Conservation (phyloP, 1,140 invertebrate genomes). For the Eriocheir sinensis region DNA sequence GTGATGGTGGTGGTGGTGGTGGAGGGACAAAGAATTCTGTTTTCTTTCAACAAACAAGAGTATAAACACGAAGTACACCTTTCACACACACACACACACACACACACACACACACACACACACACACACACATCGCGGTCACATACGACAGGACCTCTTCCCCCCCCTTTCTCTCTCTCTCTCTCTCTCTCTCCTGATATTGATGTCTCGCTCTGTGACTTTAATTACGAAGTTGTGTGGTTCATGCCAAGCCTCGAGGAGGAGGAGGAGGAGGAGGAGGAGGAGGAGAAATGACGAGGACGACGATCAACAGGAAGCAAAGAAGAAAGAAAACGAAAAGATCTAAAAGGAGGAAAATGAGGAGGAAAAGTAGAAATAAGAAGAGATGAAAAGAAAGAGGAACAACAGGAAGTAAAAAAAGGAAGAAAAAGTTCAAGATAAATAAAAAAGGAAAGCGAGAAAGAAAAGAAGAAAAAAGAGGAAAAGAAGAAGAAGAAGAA, state of each 20-base stretch:
- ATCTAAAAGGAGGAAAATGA: too few species aligned
- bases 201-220: not conserved
- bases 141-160: not conserved
- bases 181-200: not conserved
- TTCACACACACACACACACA: too few species aligned
- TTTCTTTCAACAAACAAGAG: too few species aligned
- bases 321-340: not conserved
- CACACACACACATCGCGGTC: too few species aligned
- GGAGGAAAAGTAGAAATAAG: not conserved
- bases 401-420: too few species aligned
- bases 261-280: not conserved
- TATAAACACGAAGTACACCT: too few species aligned
- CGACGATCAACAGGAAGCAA: not conserved
- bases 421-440: not conserved
- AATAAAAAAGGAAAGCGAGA: too few species aligned
- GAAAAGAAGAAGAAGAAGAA: not conserved
- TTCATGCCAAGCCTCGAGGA: not conserved
- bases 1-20: too few species aligned
- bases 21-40: too few species aligned
- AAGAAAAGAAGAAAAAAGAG: not conserved
- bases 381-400: too few species aligned
- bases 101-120: too few species aligned
- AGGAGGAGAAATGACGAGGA: not conserved
- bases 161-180: constrained; percentile 28
- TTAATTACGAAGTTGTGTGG: constrained; percentile 12